Percentiles rank a stretch among this genome's conserved stretches.
These are phyloP conservation scores for Agrilus mali DNA, from an alignment of 2,888 invertebrate genomes.

Conservation along the genomic window DNA sequence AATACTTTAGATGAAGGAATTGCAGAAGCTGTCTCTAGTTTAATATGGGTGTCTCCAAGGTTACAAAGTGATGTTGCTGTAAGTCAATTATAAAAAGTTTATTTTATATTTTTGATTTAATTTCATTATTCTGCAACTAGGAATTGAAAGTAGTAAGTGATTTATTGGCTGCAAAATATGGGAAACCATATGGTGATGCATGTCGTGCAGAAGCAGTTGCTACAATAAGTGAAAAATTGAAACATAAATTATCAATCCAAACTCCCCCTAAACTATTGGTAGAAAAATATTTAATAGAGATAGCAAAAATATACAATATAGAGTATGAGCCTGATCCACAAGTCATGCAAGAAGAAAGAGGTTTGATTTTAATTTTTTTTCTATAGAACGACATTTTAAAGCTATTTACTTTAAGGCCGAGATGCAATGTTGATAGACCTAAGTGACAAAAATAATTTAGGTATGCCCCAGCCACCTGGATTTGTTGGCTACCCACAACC, in stretches of 20 bases:
- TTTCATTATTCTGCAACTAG: conserved; percentile 22
- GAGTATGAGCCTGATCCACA: conserved; percentile 92
- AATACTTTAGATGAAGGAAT: conserved; percentile 92
- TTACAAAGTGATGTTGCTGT: conserved; percentile 74
- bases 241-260: conserved; percentile 86
- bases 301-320: conserved; percentile 90
- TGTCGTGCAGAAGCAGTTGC: conserved; percentile 71
- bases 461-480: conserved; percentile 59
- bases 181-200: conserved; percentile 82
- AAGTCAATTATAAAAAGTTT: conserved; percentile 7
- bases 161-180: conserved; percentile 82
- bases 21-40: conserved; percentile 86
- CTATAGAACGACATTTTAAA: background rate
- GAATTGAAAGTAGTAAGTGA: conserved; percentile 75
- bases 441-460: conserved; percentile 46
- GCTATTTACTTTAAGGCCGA: conserved; percentile 21
- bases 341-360: conserved; percentile 64
- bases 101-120: background rate
- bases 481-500: conserved; percentile 71
- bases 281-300: conserved; percentile 91
- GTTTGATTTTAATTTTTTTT: conserved; percentile 18
- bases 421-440: conserved; percentile 61
- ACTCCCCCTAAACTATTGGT: conserved; percentile 92
- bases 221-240: conserved; percentile 80
- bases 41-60: conserved; percentile 96